Evolutionary conservation across 2,113 vertebrate genomes (phyloP), one percentile per base, ranked within the genome.

Genomic region (Tragulus kanchil): DNA sequence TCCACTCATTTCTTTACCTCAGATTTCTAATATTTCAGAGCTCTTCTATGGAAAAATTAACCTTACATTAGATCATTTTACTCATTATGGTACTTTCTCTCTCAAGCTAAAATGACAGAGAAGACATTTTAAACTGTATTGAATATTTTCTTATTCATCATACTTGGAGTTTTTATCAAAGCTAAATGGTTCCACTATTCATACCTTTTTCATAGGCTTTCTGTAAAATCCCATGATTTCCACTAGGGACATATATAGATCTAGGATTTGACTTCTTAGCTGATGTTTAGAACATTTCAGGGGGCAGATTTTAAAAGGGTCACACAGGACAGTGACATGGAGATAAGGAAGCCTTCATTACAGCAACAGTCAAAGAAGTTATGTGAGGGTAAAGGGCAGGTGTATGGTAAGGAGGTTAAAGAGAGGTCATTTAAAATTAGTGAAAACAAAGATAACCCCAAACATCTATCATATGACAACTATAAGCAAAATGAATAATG

Each of bases 161-260:
- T 64, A 71, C 15, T 90, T 87, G 4, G 48, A 88, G 11, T 83
- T 87, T 88, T 81, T 88, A 90, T 21, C 52, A 90, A 85, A 88
- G 16, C 25, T 71, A 90, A 83, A 79, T 78, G 11, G 5, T 36
- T 42, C 28, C 8, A 62, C 75, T 94, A 56, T 83, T 94, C 45
- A 83, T 31, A 59, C 21, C 21, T 71, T 93, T 90, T 93, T 77
- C 65, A 92, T 78, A 59, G 26, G 3, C 8, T 65, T 90, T 96
- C 56, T 69, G 8, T 85, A 87, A 75, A 94, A 95, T 52, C 69
- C 36, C 48, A 83, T 88, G 8, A 82, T 94, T 93, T 95, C 52
- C 45, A 65, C 10, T 56, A 87, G 23, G 21, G 48, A 42, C 28
- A 8, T 77, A 6, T 25, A 67, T 61, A 3, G 13, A 92, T 59